phyloP scores from a whole-genome alignment of 2,113 vertebrate genomes.

The Panthera uncia region DNA sequence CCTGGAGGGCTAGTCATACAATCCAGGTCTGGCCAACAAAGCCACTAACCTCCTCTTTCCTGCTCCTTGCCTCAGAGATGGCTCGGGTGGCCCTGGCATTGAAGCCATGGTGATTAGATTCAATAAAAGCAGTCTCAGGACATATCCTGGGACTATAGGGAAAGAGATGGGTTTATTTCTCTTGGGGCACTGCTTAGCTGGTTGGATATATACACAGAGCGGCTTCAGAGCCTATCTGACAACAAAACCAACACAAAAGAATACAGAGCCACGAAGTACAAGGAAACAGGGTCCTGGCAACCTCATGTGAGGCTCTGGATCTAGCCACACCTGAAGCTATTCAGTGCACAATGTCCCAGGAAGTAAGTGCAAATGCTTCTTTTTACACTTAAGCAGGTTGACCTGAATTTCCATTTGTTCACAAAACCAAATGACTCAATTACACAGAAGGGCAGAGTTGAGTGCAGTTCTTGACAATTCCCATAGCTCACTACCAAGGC shows the following conservation, averaged over 20 bases:
- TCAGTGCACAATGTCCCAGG: background rate
- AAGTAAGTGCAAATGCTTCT: background rate
- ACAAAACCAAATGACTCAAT: slow-evolving; percentile 11
- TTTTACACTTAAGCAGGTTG: background rate
- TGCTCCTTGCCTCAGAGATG: background rate
- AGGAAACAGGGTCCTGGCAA: background rate
- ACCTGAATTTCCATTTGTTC: slow-evolving; percentile 28
- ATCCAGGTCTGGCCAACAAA: background rate
- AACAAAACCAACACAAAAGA: background rate
- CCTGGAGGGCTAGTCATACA: background rate
- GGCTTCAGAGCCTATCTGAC: background rate
- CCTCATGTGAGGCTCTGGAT: background rate
- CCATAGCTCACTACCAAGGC: slow-evolving; percentile 29
- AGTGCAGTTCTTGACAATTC: background rate
- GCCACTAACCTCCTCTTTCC: background rate
- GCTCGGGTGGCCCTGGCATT: background rate
- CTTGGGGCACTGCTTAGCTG: background rate
- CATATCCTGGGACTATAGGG: background rate
- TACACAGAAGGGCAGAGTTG: background rate
- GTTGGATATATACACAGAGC: background rate
- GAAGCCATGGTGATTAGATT: background rate
- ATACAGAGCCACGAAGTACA: background rate
- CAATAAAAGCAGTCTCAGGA: background rate
- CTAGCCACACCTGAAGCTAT: background rate
- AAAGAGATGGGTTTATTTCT: background rate